A percentile compares a stretch with the other conserved stretches of the same genome.
Evolutionary conservation across 2,797 vertebrate genomes (phyloP).

Genomic region (Urophycis tenuis): DNA sequence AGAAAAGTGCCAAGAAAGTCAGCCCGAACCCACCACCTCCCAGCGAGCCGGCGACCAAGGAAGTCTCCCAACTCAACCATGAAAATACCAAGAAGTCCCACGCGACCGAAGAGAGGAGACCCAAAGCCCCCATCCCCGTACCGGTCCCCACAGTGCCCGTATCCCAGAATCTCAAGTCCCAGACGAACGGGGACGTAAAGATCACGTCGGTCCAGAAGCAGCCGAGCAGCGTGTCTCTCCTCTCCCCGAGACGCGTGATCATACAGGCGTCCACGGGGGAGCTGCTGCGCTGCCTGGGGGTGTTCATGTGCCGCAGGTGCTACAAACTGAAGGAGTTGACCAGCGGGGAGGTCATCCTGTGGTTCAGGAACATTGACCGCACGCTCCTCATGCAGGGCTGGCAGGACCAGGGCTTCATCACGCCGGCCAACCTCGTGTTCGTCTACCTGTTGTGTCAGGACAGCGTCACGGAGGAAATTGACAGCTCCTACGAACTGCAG

Average conservation of each 20-base stretch:
- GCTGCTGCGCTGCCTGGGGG: constrained; percentile 76
- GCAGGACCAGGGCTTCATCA: constrained; percentile 84
- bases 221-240: constrained; percentile 58
- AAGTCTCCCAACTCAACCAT: constrained; percentile 69
- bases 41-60: constrained; percentile 43
- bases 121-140: constrained; percentile 70
- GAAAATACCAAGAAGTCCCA: constrained; percentile 69
- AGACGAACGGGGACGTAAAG: constrained; percentile 35
- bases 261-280: constrained; percentile 81
- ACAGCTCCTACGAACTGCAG: constrained; percentile 74
- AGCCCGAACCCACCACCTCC: constrained; percentile 49
- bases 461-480: too few species aligned
- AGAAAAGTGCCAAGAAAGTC: constrained; percentile 74
- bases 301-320: constrained; percentile 77
- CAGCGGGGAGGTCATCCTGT: too few species aligned
- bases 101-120: constrained; percentile 75
- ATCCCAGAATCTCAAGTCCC: constrained; percentile 5
- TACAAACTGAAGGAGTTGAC: constrained; percentile 75
- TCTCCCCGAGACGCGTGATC: constrained; percentile 72
- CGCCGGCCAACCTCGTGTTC: constrained; percentile 80
- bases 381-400: constrained; percentile 78
- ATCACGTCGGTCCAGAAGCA: constrained; percentile 64
- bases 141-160: constrained; percentile 67
- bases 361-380: constrained; percentile 77
- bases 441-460: constrained; percentile 81